Base-by-base conservation (phyloP, 2,888 invertebrate genomes). In the Tetheella fluctuosa region DNA sequence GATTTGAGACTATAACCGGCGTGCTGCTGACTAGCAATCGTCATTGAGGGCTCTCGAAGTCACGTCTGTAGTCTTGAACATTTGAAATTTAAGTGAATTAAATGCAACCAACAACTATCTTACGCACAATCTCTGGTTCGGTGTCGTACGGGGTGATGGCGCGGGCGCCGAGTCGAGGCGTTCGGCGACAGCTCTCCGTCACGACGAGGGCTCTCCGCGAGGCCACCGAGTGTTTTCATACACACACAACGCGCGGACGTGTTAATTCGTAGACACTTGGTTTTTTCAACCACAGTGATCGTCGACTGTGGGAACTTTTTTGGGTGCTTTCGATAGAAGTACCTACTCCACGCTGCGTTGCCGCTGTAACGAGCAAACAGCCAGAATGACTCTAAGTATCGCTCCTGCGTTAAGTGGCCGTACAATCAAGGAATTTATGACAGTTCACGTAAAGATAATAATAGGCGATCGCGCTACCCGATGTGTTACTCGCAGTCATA, bases 201-300 rank as follows among this genome's bases (percentile, higher is more conserved):
- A 90, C 83, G 79, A 86, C 79, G 84, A 92, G 92, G 76, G 91
- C 91, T 79, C 92, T 91, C 85, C 75, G 85, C 81, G 79, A 68
- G 81, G 81, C 86, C 84, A 79, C 87, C 84, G 86, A 91, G 91
- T 91, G 92, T 92, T 92, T 92, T 92, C 90, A 83, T 91, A 91
- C 88, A 90, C 88, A 90, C 88, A 89, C 89, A 88, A 83, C 85
- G 84, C 83, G 78, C 86, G 83, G 90, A 93, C 91, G 93, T 93
- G 93, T 93, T 93, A 93, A 93, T 93, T 93, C 91, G 85, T 91
- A 91, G 92, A 91, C 86, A 91, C 86, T 89, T 86, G 85, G 86
- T 86, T 89, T 91, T 87, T 91, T 91, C 88, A 37, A 90, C 87
- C 80, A 86, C 83, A 77, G 86, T 88, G 89, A 90, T 91, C 89